These are phyloP conservation scores for Crypturellus undulatus DNA, from an alignment of 2,113 vertebrate species.

Conservation along the genomic window DNA sequence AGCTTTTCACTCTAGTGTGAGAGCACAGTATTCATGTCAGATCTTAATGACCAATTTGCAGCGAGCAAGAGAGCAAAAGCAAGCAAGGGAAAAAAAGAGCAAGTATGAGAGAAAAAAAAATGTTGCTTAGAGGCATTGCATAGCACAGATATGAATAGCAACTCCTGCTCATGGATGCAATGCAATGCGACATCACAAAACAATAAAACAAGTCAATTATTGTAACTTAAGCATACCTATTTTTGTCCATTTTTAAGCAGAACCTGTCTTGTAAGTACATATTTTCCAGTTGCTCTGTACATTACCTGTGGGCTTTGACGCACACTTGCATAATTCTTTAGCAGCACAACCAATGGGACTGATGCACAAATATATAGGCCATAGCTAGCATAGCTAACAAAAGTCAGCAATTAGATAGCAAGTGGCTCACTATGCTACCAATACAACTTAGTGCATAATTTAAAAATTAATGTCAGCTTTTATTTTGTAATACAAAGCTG, in stretches of 20 bases:
- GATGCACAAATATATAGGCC: conserved; percentile 52
- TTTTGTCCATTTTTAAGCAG: conserved; percentile 37
- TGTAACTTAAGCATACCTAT: too few relatives aligned
- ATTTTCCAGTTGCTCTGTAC: conserved; percentile 47
- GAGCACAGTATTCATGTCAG: background rate
- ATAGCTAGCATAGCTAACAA: conserved; percentile 29
- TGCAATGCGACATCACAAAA: background rate
- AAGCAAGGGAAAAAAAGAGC: background rate
- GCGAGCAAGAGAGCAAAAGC: background rate
- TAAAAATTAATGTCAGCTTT: background rate
- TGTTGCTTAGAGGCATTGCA: background rate
- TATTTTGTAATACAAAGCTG: background rate
- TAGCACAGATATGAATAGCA: too few relatives aligned
- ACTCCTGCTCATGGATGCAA: too few relatives aligned
- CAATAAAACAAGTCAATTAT: background rate
- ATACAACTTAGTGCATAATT: background rate
- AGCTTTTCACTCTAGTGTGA: background rate
- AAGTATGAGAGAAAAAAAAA: background rate
- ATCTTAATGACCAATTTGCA: background rate
- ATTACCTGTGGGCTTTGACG: conserved; percentile 45
- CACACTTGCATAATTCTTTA: conserved; percentile 49
- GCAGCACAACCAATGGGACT: conserved; percentile 51
- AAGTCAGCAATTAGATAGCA: conserved; percentile 1
- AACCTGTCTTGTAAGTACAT: conserved; percentile 48
- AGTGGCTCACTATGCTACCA: background rate